Evolutionary conservation across 2,888 invertebrate genomes (phyloP).

Genomic region (Volucella zonaria): DNA sequence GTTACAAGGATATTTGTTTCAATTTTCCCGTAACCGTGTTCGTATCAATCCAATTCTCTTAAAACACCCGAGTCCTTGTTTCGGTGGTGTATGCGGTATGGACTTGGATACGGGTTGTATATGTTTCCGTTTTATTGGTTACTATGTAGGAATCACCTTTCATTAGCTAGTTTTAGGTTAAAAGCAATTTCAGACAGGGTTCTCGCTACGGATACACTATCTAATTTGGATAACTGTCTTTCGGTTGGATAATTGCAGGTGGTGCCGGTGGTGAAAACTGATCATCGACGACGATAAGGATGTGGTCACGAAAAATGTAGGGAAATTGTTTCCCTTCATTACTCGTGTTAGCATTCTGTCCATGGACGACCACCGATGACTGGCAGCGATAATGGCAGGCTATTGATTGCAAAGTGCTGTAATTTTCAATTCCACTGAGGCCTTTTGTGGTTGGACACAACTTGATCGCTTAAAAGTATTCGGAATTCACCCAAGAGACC

Average conservation of each 20-base stretch:
- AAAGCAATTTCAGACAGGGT: constrained; percentile 29
- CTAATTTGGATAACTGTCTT: constrained; percentile 23
- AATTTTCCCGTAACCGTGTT: constrained; percentile 37
- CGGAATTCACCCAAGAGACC: background rate
- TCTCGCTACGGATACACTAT: constrained; percentile 25
- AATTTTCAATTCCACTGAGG: constrained; percentile 37
- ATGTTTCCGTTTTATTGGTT: constrained; percentile 35
- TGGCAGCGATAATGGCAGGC: constrained; percentile 39
- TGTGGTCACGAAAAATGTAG: constrained; percentile 36
- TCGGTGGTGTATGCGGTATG: background rate
- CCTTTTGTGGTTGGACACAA: constrained; percentile 28
- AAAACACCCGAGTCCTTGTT: constrained; percentile 45
- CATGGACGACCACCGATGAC: background rate
- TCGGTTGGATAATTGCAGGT: background rate
- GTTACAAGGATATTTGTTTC: constrained; percentile 55
- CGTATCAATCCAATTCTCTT: constrained; percentile 54
- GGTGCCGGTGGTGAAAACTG: background rate
- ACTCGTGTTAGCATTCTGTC: background rate
- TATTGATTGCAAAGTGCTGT: constrained; percentile 28
- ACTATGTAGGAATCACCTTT: constrained; percentile 57
- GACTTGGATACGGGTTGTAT: background rate
- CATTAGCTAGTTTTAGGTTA: constrained; percentile 35
- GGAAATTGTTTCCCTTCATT: constrained; percentile 34
- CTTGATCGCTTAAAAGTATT: constrained; percentile 16
- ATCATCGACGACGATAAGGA: constrained; percentile 53